phyloP scores from a whole-genome alignment of 2,888 invertebrate genomes.

The Brachypterus glaber region DNA sequence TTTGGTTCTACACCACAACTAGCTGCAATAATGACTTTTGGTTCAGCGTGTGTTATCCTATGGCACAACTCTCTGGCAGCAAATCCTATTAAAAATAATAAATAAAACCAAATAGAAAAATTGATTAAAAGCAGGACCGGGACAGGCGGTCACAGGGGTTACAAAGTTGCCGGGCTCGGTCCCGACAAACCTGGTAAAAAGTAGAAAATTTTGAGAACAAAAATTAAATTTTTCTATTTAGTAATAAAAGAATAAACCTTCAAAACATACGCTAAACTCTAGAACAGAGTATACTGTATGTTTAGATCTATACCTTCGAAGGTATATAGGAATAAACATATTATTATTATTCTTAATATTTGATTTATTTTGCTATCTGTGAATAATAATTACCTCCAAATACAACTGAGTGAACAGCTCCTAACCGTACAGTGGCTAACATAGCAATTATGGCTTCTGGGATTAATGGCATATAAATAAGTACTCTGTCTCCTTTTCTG shows the following conservation, averaged over 20 bases:
- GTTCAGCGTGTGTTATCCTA: conserved; percentile 80
- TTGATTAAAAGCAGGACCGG: too few relatives aligned
- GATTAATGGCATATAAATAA: conserved; percentile 92
- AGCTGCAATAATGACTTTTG: conserved; percentile 80
- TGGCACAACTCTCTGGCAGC: conserved; percentile 79
- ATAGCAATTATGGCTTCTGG: conserved; percentile 85
- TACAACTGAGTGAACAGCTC: conserved; percentile 89
- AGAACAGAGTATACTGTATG: too few relatives aligned
- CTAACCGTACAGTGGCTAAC: conserved; percentile 78
- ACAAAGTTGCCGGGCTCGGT: too few relatives aligned
- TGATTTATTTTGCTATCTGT: neutral
- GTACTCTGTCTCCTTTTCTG: conserved; percentile 68
- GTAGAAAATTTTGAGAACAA: too few relatives aligned
- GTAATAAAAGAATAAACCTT: too few relatives aligned
- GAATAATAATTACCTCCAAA: conserved; percentile 62
- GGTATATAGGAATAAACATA: conserved; percentile 2
- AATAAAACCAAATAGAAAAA: conserved; percentile 1
- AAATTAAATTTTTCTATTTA: too few relatives aligned
- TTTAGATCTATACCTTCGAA: too few relatives aligned
- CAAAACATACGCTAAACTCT: too few relatives aligned
- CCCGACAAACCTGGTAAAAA: too few relatives aligned
- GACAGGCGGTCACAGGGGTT: too few relatives aligned
- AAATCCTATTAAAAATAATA: conserved; percentile 54
- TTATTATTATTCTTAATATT: too few relatives aligned
- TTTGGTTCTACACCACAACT: conserved; percentile 87